Conservation (phyloP, 2,888 invertebrate species). For the Mechanitis messenoides region DNA sequence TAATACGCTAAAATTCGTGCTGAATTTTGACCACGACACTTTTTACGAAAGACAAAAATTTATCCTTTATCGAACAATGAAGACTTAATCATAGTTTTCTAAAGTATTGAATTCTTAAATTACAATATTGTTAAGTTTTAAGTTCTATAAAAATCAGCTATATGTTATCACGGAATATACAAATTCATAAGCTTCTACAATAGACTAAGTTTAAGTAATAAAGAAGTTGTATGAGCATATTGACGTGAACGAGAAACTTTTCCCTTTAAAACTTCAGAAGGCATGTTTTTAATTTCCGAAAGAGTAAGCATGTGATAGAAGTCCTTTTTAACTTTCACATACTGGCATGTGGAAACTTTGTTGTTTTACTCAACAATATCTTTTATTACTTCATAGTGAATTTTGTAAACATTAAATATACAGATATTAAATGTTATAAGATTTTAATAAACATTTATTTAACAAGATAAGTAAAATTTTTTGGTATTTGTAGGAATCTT, state of each 20-base stretch:
- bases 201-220: slow-evolving; percentile 30
- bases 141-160: too few species aligned
- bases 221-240: slow-evolving; percentile 41
- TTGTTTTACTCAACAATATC: background rate
- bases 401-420: too few species aligned
- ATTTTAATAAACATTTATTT: too few species aligned
- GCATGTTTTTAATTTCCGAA: slow-evolving; percentile 68
- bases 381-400: background rate
- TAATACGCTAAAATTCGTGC: slow-evolving; percentile 10
- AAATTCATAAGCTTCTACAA: slow-evolving; percentile 26
- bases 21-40: too few species aligned
- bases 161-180: slow-evolving; percentile 19
- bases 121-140: too few species aligned
- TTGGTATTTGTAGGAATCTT: too few species aligned
- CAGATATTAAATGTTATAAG: too few species aligned
- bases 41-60: slow-evolving; percentile 2
- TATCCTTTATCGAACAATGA: slow-evolving; percentile 24
- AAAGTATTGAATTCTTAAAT: too few species aligned
- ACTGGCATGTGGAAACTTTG: slow-evolving; percentile 28
- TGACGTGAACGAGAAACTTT: slow-evolving; percentile 46
- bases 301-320: slow-evolving; percentile 52
- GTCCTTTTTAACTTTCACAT: slow-evolving; percentile 44
- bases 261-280: slow-evolving; percentile 56
- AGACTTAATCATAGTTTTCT: too few species aligned
- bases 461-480: too few species aligned